A percentile compares a stretch with the other conserved stretches of the same genome.
Evolutionary conservation across 2,113 vertebrate genomes (phyloP).

Genomic region (Boleophthalmus pectinirostris): DNA sequence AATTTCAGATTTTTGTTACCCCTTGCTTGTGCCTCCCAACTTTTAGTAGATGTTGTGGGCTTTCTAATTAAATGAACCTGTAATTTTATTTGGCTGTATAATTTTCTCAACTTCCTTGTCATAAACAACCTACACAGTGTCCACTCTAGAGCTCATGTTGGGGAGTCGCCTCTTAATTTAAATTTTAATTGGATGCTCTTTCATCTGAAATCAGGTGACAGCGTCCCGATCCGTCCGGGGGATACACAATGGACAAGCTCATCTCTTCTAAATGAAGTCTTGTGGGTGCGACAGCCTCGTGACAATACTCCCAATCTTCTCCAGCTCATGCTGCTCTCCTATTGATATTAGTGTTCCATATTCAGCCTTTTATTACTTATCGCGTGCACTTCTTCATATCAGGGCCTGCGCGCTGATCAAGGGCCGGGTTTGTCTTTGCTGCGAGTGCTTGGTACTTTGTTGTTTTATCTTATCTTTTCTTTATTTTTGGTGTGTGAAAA

Average conservation of each 20-base stretch:
- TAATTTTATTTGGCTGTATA: neutral
- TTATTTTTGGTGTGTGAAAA: slow-evolving; percentile 65
- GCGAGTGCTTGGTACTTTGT: slow-evolving; percentile 51
- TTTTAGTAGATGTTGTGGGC: neutral
- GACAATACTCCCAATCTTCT: slow-evolving; percentile 54
- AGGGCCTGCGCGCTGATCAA: slow-evolving; percentile 61
- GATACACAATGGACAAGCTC: slow-evolving; percentile 44
- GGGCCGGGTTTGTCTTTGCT: slow-evolving; percentile 52
- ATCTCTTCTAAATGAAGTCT: slow-evolving; percentile 49
- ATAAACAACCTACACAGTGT: slow-evolving; percentile 13
- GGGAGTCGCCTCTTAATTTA: slow-evolving; percentile 13
- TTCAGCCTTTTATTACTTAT: slow-evolving; percentile 65
- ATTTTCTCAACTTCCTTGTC: neutral
- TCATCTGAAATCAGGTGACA: slow-evolving; percentile 31
- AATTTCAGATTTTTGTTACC: neutral
- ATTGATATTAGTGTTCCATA: slow-evolving; percentile 57
- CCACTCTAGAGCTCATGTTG: neutral
- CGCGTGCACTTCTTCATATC: slow-evolving; percentile 60
- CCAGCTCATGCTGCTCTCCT: slow-evolving; percentile 48
- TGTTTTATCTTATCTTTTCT: no score
- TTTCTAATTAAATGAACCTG: neutral
- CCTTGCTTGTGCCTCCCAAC: neutral
- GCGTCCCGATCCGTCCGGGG: slow-evolving; percentile 27
- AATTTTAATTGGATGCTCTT: slow-evolving; percentile 24
- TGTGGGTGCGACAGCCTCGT: slow-evolving; percentile 32